Evolutionary conservation across 1,140 invertebrate genomes (phyloP), one percentile per base, ranked within the genome.

Genomic region (Protaetia brevitarsis): DNA sequence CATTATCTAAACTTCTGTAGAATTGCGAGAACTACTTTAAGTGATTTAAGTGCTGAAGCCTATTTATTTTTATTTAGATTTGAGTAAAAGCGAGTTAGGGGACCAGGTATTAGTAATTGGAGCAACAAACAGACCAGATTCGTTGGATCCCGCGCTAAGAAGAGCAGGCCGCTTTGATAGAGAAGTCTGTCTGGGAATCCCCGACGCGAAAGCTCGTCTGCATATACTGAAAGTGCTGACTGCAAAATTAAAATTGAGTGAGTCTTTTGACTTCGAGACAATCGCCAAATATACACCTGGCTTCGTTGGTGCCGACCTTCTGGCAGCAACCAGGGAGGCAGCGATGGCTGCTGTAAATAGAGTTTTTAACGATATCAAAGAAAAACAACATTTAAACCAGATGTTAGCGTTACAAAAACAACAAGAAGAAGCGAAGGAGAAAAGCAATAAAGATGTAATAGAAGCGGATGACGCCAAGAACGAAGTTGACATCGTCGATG

Each of bases 271-370:
- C 76, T 87, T 89, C 68, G 77, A 85, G 66, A 79, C 81, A 30
- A 80, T 99, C 51, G 93, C 95, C 26, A 85, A 88, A 71, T 80
- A 89, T 21, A 97, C 95, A 29, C 97, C 97, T 6, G 97, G 97
- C n/a, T 99, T 91, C 84, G 96, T 98, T 30, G 97, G 95, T 19
- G 95, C 94, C 8, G 97, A 99, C 86, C 82, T 99, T 23, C 86
- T 89, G 73, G 90, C 94, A 0, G 80, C 98, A 29, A 87, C 91
- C 1, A 85, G 90, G 68, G 92, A 96, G 81, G 93, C 96, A 27
- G 91, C 92, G 4, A 89, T 94, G 76, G 85, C 86, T 69, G 94
- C 95, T 23, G 88, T 97, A 0, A 90, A 94, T 70, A 83, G 72
- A 64, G 57, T 74, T n/a, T 26, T 68, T 75, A n/a, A 69, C 69